phyloP scores from a whole-genome alignment of 2,888 invertebrate genomes.

The Agrotis puta region DNA sequence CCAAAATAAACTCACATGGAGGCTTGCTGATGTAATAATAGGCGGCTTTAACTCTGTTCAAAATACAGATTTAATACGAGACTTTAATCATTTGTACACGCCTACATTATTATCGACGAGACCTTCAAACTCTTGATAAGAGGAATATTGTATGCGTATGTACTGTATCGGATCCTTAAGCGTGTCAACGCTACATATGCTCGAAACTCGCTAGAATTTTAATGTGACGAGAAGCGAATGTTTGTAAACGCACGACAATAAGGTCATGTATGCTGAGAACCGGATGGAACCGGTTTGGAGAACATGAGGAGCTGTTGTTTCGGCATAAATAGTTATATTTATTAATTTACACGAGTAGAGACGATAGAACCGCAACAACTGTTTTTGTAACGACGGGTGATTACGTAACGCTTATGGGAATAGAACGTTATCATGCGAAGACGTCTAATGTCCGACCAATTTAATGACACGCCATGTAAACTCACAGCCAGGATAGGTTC shows the following conservation, averaged over 20 bases:
- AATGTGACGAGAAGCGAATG: slow-evolving; percentile 65
- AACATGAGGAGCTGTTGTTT: slow-evolving; percentile 69
- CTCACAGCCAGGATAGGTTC: slow-evolving; percentile 9
- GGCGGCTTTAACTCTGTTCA: slow-evolving; percentile 31
- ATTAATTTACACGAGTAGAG: slow-evolving; percentile 53
- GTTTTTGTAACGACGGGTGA: slow-evolving; percentile 52
- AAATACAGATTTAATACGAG: slow-evolving; percentile 34
- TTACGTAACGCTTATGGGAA: slow-evolving; percentile 54
- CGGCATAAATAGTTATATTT: slow-evolving; percentile 64
- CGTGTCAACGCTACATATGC: slow-evolving; percentile 57
- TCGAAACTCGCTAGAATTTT: slow-evolving; percentile 51
- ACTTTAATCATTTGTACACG: slow-evolving; percentile 45
- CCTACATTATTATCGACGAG: slow-evolving; percentile 58
- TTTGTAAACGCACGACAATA: slow-evolving; percentile 75
- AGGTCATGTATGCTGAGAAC: slow-evolving; percentile 76
- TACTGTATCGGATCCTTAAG: slow-evolving; percentile 50
- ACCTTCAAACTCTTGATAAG: slow-evolving; percentile 76
- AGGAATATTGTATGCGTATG: slow-evolving; percentile 54
- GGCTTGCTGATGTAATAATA: slow-evolving; percentile 53
- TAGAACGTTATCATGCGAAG: slow-evolving; percentile 28
- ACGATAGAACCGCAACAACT: slow-evolving; percentile 53
- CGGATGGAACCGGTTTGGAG: slow-evolving; percentile 73
- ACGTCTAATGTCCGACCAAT: slow-evolving; percentile 24
- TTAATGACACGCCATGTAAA: slow-evolving; percentile 38
- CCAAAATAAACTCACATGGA: slow-evolving; percentile 56